phyloP scores from a whole-genome alignment of 2,797 vertebrate species.

The Emydoidea blandingii region DNA sequence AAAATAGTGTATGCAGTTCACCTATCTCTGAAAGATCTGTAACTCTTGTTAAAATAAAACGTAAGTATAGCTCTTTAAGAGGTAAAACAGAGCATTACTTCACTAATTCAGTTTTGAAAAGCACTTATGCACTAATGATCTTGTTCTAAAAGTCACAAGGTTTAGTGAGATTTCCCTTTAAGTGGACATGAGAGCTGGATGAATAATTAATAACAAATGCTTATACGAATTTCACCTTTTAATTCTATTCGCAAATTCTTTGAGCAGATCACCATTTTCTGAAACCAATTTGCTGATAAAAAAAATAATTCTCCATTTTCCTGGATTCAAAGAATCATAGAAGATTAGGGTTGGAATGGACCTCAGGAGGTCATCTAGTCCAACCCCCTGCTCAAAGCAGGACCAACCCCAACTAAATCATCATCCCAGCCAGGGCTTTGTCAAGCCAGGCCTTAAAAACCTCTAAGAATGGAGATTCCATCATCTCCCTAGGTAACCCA shows the following conservation, averaged over 20 bases:
- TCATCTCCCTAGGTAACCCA: too few relatives aligned
- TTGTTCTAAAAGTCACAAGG: slow-evolving; percentile 40
- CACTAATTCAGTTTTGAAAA: slow-evolving; percentile 69
- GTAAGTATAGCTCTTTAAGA: slow-evolving; percentile 31
- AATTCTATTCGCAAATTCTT: slow-evolving; percentile 11
- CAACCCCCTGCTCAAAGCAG: too few relatives aligned
- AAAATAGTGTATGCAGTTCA: neutral
- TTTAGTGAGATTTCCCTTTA: slow-evolving; percentile 50
- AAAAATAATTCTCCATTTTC: too few relatives aligned
- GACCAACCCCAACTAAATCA: too few relatives aligned
- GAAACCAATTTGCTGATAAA: neutral
- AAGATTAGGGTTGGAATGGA: too few relatives aligned
- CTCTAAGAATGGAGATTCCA: too few relatives aligned
- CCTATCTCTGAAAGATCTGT: neutral
- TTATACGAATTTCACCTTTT: slow-evolving; percentile 36
- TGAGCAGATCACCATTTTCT: neutral
- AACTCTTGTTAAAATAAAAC: slow-evolving; percentile 65
- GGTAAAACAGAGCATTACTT: slow-evolving; percentile 58
- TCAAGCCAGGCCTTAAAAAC: too few relatives aligned
- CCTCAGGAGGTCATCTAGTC: too few relatives aligned
- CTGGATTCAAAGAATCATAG: too few relatives aligned
- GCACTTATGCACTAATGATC: slow-evolving; percentile 46
- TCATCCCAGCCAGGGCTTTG: too few relatives aligned
- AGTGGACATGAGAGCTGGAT: slow-evolving; percentile 32
- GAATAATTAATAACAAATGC: slow-evolving; percentile 61